These are phyloP conservation scores for Anabas testudineus DNA, from an alignment of 2,797 vertebrate species.

Conservation along the genomic window DNA sequence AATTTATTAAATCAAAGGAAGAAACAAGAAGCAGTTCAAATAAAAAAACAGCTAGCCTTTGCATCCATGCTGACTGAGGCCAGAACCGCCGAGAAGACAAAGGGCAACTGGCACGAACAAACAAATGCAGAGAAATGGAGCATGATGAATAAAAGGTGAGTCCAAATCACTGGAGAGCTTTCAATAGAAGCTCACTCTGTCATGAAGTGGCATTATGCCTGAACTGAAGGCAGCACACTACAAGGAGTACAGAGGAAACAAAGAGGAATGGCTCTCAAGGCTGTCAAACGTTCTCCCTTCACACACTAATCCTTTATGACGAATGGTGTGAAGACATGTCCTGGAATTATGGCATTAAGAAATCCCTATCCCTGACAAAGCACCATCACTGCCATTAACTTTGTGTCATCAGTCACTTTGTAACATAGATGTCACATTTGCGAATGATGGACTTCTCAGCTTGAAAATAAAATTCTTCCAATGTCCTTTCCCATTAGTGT, in stretches of 20 bases:
- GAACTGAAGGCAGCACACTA: background rate
- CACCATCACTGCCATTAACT: background rate
- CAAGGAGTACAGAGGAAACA: background rate
- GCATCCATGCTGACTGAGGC: background rate
- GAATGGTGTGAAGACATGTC: background rate
- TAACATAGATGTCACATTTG: conserved; percentile 13
- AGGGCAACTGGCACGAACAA: background rate
- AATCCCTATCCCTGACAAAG: background rate
- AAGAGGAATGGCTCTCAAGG: conserved; percentile 12
- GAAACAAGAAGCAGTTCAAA: background rate
- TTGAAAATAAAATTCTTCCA: conserved; percentile 7
- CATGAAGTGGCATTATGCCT: conserved; percentile 7
- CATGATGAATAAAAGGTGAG: background rate
- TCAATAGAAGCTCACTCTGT: background rate
- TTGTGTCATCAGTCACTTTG: background rate
- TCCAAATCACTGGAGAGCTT: conserved; percentile 3
- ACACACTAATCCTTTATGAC: background rate
- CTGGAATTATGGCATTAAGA: background rate
- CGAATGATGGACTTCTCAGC: conserved; percentile 17
- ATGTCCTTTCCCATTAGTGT: conserved; percentile 2
- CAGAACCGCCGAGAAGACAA: background rate
- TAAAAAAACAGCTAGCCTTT: conserved; percentile 1
- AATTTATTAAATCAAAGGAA: conserved; percentile 15
- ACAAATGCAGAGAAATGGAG: conserved; percentile 1
- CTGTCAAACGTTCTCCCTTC: conserved; percentile 8